Evolutionary conservation across 64 coral and sea anemone species (phyloP).

Genomic region (Platygyra sinensis): DNA sequence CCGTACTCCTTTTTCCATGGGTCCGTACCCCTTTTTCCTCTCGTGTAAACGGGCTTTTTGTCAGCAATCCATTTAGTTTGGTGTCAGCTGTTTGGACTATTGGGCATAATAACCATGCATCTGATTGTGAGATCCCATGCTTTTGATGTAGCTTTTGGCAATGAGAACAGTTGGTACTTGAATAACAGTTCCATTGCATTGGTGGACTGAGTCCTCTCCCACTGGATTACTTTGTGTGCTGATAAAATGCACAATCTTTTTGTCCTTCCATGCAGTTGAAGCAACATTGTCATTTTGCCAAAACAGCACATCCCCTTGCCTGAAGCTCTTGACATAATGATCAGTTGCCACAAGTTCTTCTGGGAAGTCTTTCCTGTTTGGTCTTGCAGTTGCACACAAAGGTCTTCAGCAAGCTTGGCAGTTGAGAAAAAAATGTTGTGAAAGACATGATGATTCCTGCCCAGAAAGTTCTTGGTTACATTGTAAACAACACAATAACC

Average conservation of each 20-base stretch:
- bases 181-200: conserved; percentile 24
- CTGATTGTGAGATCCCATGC: conserved; percentile 26
- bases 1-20: too few species aligned
- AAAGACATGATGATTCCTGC: conserved; percentile 41
- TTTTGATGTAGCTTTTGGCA: conserved; percentile 40
- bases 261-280: conserved; percentile 48
- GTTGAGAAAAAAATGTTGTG: conserved; percentile 52
- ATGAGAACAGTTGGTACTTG: neutral
- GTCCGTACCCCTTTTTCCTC: too few species aligned
- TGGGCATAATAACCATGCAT: conserved; percentile 9
- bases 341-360: neutral
- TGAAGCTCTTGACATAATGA: conserved; percentile 21
- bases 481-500: conserved; percentile 49
- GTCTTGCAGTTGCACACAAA: conserved; percentile 37
- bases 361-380: conserved; percentile 39
- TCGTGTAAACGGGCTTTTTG: too few species aligned
- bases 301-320: conserved; percentile 34
- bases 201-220: neutral
- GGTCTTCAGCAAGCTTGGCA: too few species aligned
- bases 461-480: neutral
- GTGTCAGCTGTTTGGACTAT: too few species aligned
- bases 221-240: conserved; percentile 49
- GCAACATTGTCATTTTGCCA: conserved; percentile 10
- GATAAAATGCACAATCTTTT: conserved; percentile 26
- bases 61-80: too few species aligned